Conservation (phyloP, 2,797 vertebrate genomes). For the Falco berigora region DNA sequence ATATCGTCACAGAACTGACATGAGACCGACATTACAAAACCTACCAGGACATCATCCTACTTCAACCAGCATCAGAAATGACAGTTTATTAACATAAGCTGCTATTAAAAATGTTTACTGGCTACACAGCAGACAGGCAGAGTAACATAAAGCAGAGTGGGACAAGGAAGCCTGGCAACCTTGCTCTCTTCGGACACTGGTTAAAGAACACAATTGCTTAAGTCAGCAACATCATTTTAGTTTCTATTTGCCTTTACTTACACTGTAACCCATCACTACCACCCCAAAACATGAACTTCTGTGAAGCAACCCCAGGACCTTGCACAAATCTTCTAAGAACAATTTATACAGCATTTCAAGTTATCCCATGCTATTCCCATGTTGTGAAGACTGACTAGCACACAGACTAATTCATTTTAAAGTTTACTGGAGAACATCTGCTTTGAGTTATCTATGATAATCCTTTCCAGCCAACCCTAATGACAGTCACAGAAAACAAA, state of each 20-base stretch:
- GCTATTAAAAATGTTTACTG: neutral
- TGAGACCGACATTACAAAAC: neutral
- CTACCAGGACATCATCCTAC: neutral
- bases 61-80: neutral
- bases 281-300: neutral
- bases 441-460: neutral
- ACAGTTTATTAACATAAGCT: neutral
- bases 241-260: neutral
- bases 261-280: neutral
- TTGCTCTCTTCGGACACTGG: fast-evolving
- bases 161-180: neutral
- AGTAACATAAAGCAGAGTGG: fast-evolving
- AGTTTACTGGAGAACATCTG: constrained; percentile 45
- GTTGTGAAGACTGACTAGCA: neutral
- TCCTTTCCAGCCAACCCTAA: constrained; percentile 19
- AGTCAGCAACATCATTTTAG: neutral
- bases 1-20: neutral
- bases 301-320: neutral
- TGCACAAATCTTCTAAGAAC: neutral
- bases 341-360: fast-evolving
- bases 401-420: neutral
- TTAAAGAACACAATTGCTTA: neutral
- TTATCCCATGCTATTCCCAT: fast-evolving
- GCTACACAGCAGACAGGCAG: neutral
- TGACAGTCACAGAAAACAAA: constrained; percentile 30